These are phyloP conservation scores for Danio tinwini DNA, from an alignment of 2,797 vertebrate genomes.

Conservation along the genomic window DNA sequence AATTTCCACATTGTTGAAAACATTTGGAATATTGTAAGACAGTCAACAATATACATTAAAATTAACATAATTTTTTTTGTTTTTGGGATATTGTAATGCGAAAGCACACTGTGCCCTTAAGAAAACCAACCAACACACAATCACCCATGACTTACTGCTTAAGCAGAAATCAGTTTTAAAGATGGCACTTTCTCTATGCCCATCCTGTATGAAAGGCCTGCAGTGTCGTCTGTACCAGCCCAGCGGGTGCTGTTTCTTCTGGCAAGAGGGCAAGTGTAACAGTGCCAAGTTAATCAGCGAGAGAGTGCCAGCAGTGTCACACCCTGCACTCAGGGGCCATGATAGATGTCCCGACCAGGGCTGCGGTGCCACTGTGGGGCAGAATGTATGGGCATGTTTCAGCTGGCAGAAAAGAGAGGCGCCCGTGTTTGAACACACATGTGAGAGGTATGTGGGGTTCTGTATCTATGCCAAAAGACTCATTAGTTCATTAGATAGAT, in stretches of 20 bases:
- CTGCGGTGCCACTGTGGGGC: slow-evolving; percentile 63
- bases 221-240: neutral
- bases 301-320: slow-evolving; percentile 76
- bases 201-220: slow-evolving; percentile 9
- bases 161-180: neutral
- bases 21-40: too few relatives aligned
- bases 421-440: slow-evolving; percentile 25
- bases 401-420: slow-evolving; percentile 21
- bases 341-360: slow-evolving; percentile 72
- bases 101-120: too few relatives aligned
- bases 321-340: slow-evolving; percentile 59
- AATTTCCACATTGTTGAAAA: too few relatives aligned
- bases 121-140: neutral
- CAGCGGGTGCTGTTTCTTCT: slow-evolving; percentile 67
- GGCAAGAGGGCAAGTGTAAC: slow-evolving; percentile 65
- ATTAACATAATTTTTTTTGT: too few relatives aligned
- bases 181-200: neutral
- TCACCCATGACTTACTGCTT: neutral
- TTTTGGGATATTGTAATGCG: too few relatives aligned
- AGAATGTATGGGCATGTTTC: slow-evolving; percentile 31
- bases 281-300: slow-evolving; percentile 81
- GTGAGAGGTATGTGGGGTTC: slow-evolving; percentile 55
- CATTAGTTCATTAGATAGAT: slow-evolving; percentile 78
- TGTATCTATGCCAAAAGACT: slow-evolving; percentile 77
- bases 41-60: too few relatives aligned